Evolutionary conservation across 1,140 invertebrate genomes (phyloP), one percentile per base, ranked within the genome.

Genomic region (Pararge aegeria): DNA sequence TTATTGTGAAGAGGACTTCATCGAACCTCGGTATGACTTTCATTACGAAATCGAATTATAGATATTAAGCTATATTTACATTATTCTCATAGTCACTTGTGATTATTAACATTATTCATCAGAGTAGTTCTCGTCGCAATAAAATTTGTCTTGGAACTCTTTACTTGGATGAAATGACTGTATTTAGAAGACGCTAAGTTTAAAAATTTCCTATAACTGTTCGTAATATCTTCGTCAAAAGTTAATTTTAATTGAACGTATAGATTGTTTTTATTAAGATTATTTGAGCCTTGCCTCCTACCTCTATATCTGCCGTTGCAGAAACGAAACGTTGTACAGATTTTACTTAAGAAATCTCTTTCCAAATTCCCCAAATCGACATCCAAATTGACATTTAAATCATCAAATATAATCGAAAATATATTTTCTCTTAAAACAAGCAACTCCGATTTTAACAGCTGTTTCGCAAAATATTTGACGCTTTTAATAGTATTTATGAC

Each of bases 311-410:
- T 64, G 12, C 61, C 55, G 18, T 75, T 75, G 15, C 73, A 75
- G 37, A 64, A 40, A 21, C 44, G 56, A 40, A 75, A 72, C 9
- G 54, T 29, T 6, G 40, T 12, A 60, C 83, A 86, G 16, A 84
- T 64, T 59, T 55, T 70, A 12, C 61, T 54, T 15, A 50, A 46
- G 24, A 73, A 52, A 9, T 74, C 70, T 3, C 55, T 53, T 64
- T 72, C 65, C 12, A 82, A 48, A 61, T 78, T 81, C 0, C 61
- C 72, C 16, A 87, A 55, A 29, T 85, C 82, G 0, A 76, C 55
- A 19, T 71, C 66, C 9, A 81, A 44, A 24, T 77, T 83, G n/a
- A 72, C 61, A 0, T 48, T 53, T 5, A 86, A 48, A 50, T 87
- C 83, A 20, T 78, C 61, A 34, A 69, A 59, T 29, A 86, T 56